Evolutionary conservation across 2,888 invertebrate genomes (phyloP), one percentile per base, ranked within the genome.

Genomic region (Poecilobothrus nobilitatus): DNA sequence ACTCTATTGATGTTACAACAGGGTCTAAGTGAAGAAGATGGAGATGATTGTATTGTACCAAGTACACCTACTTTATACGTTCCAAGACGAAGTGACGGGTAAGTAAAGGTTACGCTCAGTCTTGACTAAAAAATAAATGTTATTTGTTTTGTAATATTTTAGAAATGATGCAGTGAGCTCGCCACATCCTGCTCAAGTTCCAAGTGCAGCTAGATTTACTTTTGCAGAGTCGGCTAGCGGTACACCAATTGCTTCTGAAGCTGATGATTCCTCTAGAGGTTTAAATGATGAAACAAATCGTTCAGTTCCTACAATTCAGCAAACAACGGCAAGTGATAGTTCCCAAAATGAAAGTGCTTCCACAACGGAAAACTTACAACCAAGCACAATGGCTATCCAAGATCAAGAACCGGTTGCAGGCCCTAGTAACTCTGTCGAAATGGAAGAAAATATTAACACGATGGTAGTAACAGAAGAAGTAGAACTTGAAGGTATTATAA

Each of bases 141-240:
- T 69, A 70, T 66, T 66, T 63, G 41, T 1, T 68, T 69, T 20
- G 1, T 64, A 66, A 65, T 2, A 9, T 61, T 67, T 27, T 72
- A 85, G 85, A 68, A 92, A 94, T 62, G 94, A 95, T 79, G 94
- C 94, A 65, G 92, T 95, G 61, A 94, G 94, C 79, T 95, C 95
- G 0, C 95, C 95, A 7, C 91, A 91, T 82, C 89, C 91, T 63
- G 89, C 90, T 78, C 88, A 90, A 37, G 87, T 87, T 5, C 87
- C 87, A 6, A 82, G 82, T 75, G 84, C 82, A 70, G 86, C 86
- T 0, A 84, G 89, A 73, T 90, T 90, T 76, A 87, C 86, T 21
- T 89, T 89, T 76, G 85, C 86, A 69, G 89, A 89, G 74, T 81
- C 85, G 7, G 78, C 81, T 73, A 80, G 70, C 10, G 22, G 10